A percentile compares a stretch with the other conserved stretches of the same genome.
These are phyloP conservation scores for Merodon equestris DNA, from an alignment of 2,888 invertebrate species.

Conservation along the genomic window DNA sequence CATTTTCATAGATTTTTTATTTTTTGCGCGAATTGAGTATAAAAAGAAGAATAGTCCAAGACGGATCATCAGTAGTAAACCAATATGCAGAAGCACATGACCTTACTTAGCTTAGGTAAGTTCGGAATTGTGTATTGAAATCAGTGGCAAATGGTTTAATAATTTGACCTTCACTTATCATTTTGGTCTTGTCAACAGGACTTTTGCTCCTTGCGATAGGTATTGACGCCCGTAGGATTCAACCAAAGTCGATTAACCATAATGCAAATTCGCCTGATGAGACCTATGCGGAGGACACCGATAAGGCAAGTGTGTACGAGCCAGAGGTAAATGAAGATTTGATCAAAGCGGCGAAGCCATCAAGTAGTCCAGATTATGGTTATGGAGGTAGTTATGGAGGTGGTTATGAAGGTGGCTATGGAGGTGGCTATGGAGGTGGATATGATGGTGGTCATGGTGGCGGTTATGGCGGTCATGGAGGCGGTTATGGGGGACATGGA, in stretches of 20 bases:
- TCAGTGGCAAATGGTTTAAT: neutral
- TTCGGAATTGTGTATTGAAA: neutral
- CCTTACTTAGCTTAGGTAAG: conserved; percentile 44
- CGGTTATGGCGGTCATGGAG: neutral
- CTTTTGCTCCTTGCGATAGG: conserved; percentile 24
- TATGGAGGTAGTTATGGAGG: conserved; percentile 1
- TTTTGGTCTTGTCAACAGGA: conserved; percentile 6
- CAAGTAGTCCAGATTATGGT: neutral
- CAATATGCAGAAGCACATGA: conserved; percentile 50
- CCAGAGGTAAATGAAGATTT: conserved; percentile 12
- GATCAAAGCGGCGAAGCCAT: conserved; percentile 27
- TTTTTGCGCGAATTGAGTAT: conserved; percentile 20
- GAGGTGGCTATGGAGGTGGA: conserved; percentile 1
- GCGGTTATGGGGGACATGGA: neutral
- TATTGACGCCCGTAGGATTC: conserved; percentile 18
- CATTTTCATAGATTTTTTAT: conserved; percentile 7
- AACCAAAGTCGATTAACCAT: neutral
- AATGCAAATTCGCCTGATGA: conserved; percentile 3
- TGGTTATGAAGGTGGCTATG: neutral
- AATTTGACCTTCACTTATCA: neutral
- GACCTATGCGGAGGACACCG: neutral
- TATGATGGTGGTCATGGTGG: neutral
- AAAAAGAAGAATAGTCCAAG: conserved; percentile 28
- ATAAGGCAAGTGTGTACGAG: conserved; percentile 8
- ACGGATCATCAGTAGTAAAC: conserved; percentile 21